phyloP scores from a whole-genome alignment of 2,888 invertebrate species.

The Drosophila picticornis region DNA sequence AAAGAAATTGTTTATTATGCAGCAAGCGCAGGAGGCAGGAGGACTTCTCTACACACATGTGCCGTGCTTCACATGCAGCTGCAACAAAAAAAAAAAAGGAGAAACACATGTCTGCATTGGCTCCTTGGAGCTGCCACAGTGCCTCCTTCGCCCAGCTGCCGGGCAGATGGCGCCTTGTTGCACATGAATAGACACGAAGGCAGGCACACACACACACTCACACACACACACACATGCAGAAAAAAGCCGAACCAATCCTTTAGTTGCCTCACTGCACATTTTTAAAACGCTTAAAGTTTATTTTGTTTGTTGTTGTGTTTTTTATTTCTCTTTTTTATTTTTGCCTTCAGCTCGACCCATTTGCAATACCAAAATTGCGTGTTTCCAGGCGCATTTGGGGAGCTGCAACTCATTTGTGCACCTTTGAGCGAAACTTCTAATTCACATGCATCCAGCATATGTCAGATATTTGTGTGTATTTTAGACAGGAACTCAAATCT shows the following conservation, averaged over 20 bases:
- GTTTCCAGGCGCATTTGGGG: conserved; percentile 55
- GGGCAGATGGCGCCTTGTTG: conserved; percentile 70
- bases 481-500: neutral
- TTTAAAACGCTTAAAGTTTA: conserved; percentile 56
- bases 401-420: conserved; percentile 59
- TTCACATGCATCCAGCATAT: neutral
- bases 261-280: conserved; percentile 45
- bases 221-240: neutral
- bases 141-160: conserved; percentile 28
- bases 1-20: conserved; percentile 74
- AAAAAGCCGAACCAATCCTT: conserved; percentile 11
- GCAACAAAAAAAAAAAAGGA: conserved; percentile 11
- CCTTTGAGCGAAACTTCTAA: conserved; percentile 11
- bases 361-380: conserved; percentile 32
- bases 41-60: conserved; percentile 39
- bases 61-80: conserved; percentile 52
- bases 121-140: conserved; percentile 36
- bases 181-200: conserved; percentile 70
- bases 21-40: conserved; percentile 29
- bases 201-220: conserved; percentile 24
- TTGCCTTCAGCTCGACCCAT: neutral
- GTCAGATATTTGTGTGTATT: neutral
- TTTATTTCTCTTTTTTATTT: neutral
- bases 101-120: conserved; percentile 54
- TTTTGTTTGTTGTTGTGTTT: conserved; percentile 12